These are phyloP conservation scores for Homarus gammarus DNA, from an alignment of 2,888 invertebrate genomes.

Conservation along the genomic window DNA sequence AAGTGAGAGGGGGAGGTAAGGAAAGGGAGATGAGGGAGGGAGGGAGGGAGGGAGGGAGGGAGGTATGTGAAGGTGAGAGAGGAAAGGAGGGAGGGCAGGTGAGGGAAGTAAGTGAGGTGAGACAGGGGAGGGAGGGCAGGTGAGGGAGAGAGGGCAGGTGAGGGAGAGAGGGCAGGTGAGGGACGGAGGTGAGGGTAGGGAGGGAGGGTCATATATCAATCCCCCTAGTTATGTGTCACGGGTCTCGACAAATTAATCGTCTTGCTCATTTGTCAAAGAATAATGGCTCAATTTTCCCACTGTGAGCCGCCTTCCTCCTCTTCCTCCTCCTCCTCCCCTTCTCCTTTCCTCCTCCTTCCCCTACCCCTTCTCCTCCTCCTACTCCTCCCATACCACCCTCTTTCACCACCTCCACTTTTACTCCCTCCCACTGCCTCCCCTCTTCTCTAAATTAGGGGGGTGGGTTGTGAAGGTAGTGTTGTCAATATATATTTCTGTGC, in stretches of 20 bases:
- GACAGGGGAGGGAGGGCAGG: no score
- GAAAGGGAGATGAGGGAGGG: background rate
- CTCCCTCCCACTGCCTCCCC: no score
- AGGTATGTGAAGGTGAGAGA: background rate
- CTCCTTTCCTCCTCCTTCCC: background rate
- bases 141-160: no score
- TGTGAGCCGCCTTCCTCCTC: constrained; percentile 26
- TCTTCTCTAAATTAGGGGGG: no score
- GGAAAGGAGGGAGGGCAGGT: constrained; percentile 1
- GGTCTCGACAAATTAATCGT: constrained; percentile 47
- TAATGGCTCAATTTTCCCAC: constrained; percentile 61
- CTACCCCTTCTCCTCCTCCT: background rate
- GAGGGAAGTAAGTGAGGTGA: background rate
- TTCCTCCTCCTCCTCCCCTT: background rate
- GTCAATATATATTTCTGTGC: no score
- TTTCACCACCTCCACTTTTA: background rate
- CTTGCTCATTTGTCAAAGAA: constrained; percentile 41
- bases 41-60: constrained; percentile 12
- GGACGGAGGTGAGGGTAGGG: no score
- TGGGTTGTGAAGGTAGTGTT: no score
- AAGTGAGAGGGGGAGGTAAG: background rate
- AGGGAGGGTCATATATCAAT: no score
- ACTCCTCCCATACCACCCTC: background rate
- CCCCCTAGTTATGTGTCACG: no score
- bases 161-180: no score